phyloP scores from a whole-genome alignment of 2,113 vertebrate genomes.

The Butorides virescens region DNA sequence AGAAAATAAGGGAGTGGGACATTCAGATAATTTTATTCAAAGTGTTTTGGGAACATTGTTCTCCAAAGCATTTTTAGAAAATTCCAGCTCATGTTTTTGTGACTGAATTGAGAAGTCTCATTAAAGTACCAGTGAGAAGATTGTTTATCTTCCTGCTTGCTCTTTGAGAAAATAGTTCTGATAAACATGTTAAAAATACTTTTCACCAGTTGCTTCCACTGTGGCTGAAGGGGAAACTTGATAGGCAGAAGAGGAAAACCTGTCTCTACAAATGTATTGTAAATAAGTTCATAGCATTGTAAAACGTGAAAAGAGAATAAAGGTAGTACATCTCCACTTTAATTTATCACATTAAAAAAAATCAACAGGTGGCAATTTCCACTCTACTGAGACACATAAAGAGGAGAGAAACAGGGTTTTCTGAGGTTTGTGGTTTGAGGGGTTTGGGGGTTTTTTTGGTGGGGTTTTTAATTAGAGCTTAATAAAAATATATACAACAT shows the following conservation, averaged over 20 bases:
- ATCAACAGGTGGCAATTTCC: background rate
- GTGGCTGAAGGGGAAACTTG: background rate
- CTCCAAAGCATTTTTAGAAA: background rate
- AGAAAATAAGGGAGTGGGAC: background rate
- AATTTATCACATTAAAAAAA: background rate
- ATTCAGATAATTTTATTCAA: background rate
- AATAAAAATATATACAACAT: background rate
- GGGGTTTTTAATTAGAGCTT: background rate
- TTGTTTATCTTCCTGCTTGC: background rate
- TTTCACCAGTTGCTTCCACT: background rate
- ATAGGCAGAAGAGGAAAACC: background rate
- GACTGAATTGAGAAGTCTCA: background rate
- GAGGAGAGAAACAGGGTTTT: background rate
- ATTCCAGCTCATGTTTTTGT: background rate
- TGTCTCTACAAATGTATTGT: background rate
- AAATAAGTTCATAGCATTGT: background rate
- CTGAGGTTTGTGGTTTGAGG: fast-evolving
- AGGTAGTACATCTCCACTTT: background rate
- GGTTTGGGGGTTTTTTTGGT: background rate
- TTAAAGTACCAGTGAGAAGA: background rate
- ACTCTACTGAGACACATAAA: background rate
- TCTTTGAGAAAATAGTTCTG: background rate
- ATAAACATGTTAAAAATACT: background rate
- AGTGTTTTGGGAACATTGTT: background rate
- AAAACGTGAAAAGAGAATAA: background rate